Conservation (phyloP, 2,888 invertebrate genomes). For the Spisula solida region DNA sequence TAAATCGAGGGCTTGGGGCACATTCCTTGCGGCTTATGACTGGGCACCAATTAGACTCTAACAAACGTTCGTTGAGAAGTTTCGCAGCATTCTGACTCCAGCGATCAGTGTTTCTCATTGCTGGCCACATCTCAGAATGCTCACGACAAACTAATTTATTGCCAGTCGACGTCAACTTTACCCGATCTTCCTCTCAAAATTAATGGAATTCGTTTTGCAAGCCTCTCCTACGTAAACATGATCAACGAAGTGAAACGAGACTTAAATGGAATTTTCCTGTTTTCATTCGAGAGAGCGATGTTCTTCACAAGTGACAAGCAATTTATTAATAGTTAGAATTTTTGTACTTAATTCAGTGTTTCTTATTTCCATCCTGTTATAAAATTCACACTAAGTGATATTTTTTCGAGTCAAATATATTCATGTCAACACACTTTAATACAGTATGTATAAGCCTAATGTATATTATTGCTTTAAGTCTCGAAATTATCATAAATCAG, state of each 20-base stretch:
- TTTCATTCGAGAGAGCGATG: slow-evolving; percentile 47
- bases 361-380: slow-evolving; percentile 41
- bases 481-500: too few species aligned
- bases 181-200: slow-evolving; percentile 59
- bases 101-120: background rate
- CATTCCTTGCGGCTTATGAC: slow-evolving; percentile 39
- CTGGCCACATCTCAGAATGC: slow-evolving; percentile 20
- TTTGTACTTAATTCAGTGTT: slow-evolving; percentile 49
- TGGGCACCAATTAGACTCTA: slow-evolving; percentile 39
- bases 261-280: slow-evolving; percentile 73
- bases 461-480: too few species aligned
- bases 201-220: slow-evolving; percentile 70
- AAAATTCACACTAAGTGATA: background rate
- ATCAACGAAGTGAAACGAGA: slow-evolving; percentile 59
- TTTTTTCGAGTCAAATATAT: background rate
- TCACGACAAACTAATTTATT: slow-evolving; percentile 70
- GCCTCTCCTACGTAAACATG: slow-evolving; percentile 52
- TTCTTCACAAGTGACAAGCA: slow-evolving; percentile 53
- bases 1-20: slow-evolving; percentile 23
- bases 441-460: too few species aligned
- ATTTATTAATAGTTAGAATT: slow-evolving; percentile 58
- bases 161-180: slow-evolving; percentile 47
- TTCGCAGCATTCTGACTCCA: slow-evolving; percentile 14
- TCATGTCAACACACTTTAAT: background rate
- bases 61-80: slow-evolving; percentile 18